phyloP scores from a whole-genome alignment of 2,113 vertebrate genomes.

The Nesogale talazaci region DNA sequence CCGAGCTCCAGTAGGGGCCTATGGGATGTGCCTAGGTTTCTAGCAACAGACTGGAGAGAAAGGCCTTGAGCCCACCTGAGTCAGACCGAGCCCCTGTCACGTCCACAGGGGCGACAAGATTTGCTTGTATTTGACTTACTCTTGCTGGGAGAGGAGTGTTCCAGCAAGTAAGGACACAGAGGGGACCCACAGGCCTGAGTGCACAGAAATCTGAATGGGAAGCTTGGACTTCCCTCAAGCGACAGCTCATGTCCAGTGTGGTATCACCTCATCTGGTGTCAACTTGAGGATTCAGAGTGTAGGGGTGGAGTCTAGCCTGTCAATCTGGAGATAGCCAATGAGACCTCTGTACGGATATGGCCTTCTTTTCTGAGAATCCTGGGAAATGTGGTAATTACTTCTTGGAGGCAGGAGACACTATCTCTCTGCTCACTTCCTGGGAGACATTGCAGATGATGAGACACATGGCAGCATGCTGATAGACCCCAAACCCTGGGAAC shows the following conservation, averaged over 20 bases:
- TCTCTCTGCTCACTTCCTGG: too few species aligned
- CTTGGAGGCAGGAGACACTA: too few species aligned
- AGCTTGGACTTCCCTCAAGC: not conserved
- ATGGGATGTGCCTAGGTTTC: not conserved
- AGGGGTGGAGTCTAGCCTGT: too few species aligned
- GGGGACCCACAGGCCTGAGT: not conserved
- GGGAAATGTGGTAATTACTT: too few species aligned
- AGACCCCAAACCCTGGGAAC: too few species aligned
- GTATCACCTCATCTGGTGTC: too few species aligned
- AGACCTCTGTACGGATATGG: too few species aligned
- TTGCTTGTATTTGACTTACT: slow-evolving; percentile 3
- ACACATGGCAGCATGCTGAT: too few species aligned
- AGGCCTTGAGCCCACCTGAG: not conserved
- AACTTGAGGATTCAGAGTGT: too few species aligned
- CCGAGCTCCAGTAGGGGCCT: not conserved
- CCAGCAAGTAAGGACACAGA: not conserved
- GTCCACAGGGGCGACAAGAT: not conserved
- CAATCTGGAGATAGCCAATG: too few species aligned
- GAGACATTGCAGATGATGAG: too few species aligned
- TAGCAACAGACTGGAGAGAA: not conserved
- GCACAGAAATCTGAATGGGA: slow-evolving; percentile 10
- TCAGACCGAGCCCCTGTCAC: not conserved
- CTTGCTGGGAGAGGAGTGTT: not conserved
- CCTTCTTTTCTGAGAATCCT: too few species aligned
- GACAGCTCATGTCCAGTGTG: not conserved